phyloP scores from a whole-genome alignment of 1,140 invertebrate species.

The Brachionus angularis region DNA sequence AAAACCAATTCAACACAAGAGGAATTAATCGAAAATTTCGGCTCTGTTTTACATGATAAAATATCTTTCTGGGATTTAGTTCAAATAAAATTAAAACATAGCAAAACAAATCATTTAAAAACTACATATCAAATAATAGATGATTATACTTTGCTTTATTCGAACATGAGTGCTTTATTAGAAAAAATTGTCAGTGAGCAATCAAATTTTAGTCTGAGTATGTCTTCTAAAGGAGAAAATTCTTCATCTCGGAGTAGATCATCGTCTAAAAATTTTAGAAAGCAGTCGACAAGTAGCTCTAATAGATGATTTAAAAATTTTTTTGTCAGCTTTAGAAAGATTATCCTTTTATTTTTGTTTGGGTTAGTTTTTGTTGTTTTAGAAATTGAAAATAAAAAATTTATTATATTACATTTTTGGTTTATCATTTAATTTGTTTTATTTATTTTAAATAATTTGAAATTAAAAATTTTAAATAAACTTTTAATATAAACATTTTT shows the following conservation, averaged over 20 bases:
- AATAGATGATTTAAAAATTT: too few species aligned
- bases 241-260: constrained; percentile 27
- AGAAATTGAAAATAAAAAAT: too few species aligned
- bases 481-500: too few species aligned
- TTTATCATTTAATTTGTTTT: too few species aligned
- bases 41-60: constrained; percentile 29
- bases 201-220: constrained; percentile 1
- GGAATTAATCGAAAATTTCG: constrained; percentile 30
- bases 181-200: constrained; percentile 34
- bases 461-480: too few species aligned
- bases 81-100: constrained; percentile 21
- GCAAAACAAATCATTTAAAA: constrained; percentile 16
- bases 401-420: too few species aligned
- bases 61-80: constrained; percentile 42
- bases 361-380: too few species aligned
- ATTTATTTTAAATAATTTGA: too few species aligned
- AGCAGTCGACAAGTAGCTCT: neutral
- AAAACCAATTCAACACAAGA: constrained; percentile 12
- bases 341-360: too few species aligned
- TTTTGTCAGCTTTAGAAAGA: too few species aligned
- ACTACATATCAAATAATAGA: constrained; percentile 41
- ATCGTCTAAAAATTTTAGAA: constrained; percentile 17
- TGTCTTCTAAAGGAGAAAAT: neutral
- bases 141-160: constrained; percentile 29
- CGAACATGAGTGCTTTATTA: constrained; percentile 20